Evolutionary conservation across 2,888 invertebrate species (phyloP).

Genomic region (Sinodicranocentrus sp.): DNA sequence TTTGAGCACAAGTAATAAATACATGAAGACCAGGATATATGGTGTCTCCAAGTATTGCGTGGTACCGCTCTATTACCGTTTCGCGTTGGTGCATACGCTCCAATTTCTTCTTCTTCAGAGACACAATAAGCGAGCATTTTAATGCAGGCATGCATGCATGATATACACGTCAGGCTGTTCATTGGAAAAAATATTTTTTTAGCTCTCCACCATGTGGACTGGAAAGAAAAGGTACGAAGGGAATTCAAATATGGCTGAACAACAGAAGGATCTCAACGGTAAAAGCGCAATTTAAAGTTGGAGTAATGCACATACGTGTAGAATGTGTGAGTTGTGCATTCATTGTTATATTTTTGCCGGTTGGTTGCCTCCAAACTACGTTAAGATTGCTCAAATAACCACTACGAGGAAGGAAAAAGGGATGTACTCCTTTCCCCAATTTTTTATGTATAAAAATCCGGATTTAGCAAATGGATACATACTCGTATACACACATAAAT

Average conservation of each 20-base stretch:
- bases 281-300: no score
- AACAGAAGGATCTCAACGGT: not conserved
- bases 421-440: not conserved
- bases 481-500: no score
- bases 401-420: not conserved
- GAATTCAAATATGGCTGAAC: not conserved
- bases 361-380: not conserved
- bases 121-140: not conserved
- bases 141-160: not conserved
- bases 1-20: slow-evolving; percentile 1
- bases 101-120: not conserved
- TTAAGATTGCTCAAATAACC: not conserved
- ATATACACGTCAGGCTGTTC: not conserved
- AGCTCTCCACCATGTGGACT: not conserved
- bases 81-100: not conserved
- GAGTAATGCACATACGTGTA: not conserved
- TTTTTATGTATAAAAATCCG: not conserved
- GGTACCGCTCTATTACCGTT: not conserved
- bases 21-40: not conserved
- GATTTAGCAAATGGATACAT: not conserved
- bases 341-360: not conserved
- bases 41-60: not conserved
- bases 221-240: not conserved
- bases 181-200: not conserved
- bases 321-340: not conserved